Conservation (phyloP, 2,797 vertebrate genomes). For the Molossus alvarezi region DNA sequence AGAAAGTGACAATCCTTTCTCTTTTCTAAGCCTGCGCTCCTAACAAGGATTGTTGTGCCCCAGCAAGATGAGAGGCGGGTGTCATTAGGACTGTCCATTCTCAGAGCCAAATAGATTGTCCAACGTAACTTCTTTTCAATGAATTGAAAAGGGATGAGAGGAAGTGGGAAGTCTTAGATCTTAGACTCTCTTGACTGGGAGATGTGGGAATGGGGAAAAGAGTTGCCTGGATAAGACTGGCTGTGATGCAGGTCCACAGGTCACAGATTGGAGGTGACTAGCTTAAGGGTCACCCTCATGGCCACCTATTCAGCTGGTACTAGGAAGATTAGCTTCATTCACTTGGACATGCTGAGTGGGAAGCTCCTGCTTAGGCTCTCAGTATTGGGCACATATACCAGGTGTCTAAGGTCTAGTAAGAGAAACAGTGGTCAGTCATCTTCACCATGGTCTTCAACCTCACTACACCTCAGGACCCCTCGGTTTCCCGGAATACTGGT, state of each 20-base stretch:
- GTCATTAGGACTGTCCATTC: neutral
- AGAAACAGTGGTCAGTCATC: neutral
- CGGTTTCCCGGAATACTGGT: neutral
- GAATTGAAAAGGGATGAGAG: neutral
- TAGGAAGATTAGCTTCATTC: neutral
- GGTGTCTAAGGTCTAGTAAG: neutral
- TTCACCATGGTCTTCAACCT: neutral
- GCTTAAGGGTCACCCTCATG: rapidly evolving
- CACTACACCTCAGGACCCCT: neutral
- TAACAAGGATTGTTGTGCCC: neutral
- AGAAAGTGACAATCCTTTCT: neutral
- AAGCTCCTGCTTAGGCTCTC: neutral
- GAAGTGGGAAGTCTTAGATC: neutral
- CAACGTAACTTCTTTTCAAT: neutral
- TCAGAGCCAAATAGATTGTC: neutral
- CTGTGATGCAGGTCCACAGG: neutral
- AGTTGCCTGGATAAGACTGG: neutral
- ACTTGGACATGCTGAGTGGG: neutral
- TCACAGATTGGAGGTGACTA: neutral
- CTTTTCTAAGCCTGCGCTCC: neutral
- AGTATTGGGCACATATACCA: neutral
- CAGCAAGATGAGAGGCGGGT: neutral
- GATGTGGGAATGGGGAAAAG: neutral
- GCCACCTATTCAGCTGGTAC: neutral
- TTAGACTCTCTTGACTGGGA: neutral